phyloP scores from a whole-genome alignment of 30 jellyfish, hydroid and myxozoan species.

The Rhopilema esculentum region DNA sequence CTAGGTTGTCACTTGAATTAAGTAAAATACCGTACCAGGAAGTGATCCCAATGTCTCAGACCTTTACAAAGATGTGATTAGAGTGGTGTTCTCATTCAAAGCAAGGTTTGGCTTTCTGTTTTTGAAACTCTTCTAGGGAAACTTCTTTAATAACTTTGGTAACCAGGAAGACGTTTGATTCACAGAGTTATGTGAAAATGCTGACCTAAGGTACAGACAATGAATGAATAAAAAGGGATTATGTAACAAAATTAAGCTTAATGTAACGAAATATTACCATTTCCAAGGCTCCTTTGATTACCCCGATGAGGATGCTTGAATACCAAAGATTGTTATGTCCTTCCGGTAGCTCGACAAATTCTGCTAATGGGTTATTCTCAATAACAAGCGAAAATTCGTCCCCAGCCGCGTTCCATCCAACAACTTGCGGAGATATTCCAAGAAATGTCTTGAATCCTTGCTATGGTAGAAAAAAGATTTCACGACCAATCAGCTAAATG shows the following conservation, averaged over 20 bases:
- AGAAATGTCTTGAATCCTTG: conserved; percentile 94
- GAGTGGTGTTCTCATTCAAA: too few species aligned
- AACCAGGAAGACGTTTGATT: not conserved
- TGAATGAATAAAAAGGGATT: not conserved
- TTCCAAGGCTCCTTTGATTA: conserved; percentile 96
- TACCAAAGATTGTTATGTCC: conserved; percentile 94
- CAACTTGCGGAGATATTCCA: conserved; percentile 96
- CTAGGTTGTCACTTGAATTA: too few species aligned
- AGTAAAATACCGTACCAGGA: too few species aligned
- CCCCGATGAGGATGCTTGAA: conserved; percentile 93
- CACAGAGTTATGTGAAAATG: not conserved
- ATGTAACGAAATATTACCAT: conserved; percentile 90
- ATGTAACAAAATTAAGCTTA: too few species aligned
- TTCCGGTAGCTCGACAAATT: conserved; percentile 97
- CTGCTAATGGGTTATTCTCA: conserved; percentile 97
- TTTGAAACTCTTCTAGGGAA: too few species aligned
- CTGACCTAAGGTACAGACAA: not conserved
- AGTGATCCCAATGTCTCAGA: too few species aligned
- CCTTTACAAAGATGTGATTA: too few species aligned
- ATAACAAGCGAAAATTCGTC: conserved; percentile 91
- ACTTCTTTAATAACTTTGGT: too few species aligned
- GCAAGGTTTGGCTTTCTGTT: too few species aligned
- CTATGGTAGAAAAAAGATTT: conserved; percentile 27
- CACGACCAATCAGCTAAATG: not conserved
- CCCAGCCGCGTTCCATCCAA: conserved; percentile 93